These are phyloP conservation scores for Syncerus caffer DNA, from an alignment of 2,797 vertebrate genomes.

Conservation along the genomic window DNA sequence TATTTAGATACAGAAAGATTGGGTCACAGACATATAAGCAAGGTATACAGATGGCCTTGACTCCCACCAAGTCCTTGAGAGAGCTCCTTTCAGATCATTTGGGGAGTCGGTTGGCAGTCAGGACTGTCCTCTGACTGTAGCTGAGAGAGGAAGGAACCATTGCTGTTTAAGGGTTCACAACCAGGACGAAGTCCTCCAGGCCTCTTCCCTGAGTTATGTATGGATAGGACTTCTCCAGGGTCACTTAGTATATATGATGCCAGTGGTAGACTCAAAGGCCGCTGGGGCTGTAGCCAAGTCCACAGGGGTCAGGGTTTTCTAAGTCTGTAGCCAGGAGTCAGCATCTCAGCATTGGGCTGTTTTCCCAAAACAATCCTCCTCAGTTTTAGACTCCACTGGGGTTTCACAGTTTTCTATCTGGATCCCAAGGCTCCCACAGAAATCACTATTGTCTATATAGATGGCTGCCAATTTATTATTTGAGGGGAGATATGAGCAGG, in stretches of 20 bases:
- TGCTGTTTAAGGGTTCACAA: not conserved
- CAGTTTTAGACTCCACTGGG: not conserved
- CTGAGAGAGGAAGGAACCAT: not conserved
- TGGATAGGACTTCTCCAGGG: not conserved
- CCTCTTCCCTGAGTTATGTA: not conserved
- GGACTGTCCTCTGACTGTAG: not conserved
- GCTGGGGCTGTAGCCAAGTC: not conserved
- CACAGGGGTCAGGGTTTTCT: not conserved
- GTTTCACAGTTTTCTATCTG: not conserved
- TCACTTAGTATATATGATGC: not conserved
- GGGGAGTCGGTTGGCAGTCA: not conserved
- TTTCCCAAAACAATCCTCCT: not conserved
- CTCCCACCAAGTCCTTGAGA: not conserved
- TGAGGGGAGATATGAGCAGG: not conserved
- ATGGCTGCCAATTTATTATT: not conserved
- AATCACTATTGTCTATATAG: not conserved
- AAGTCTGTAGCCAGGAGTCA: not conserved
- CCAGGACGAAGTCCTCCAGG: not conserved
- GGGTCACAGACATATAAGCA: not conserved
- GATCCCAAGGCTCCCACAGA: not conserved
- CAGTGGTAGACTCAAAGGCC: not conserved
- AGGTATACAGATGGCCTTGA: not conserved
- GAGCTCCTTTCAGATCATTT: not conserved
- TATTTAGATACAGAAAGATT: not conserved
- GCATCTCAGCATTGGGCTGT: not conserved